A percentile compares a stretch with the other conserved stretches of the same genome.
Conservation (phyloP, 2,797 vertebrate genomes). For the Euthynnus affinis region DNA sequence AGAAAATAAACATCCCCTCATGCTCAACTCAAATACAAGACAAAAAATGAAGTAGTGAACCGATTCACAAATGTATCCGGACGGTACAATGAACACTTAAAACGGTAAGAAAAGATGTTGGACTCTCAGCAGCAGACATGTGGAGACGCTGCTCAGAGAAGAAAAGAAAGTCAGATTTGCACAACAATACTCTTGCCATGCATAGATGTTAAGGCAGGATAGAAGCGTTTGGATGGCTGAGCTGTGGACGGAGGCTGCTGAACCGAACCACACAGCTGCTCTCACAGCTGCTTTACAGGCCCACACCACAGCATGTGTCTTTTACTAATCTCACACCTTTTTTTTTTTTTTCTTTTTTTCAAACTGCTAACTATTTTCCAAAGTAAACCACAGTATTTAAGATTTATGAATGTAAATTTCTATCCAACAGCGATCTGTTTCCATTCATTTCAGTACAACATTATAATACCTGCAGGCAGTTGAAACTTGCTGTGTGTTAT, state of each 20-base stretch:
- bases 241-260: background rate
- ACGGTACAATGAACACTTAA: background rate
- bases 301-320: background rate
- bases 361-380: background rate
- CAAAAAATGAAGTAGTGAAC: background rate
- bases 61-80: background rate
- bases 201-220: conserved; percentile 59
- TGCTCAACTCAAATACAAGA: background rate
- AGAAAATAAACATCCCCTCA: background rate
- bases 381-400: background rate
- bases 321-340: background rate
- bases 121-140: conserved; percentile 3
- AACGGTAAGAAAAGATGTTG: background rate
- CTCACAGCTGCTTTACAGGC: background rate
- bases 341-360: background rate
- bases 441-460: background rate
- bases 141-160: background rate
- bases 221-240: conserved; percentile 16
- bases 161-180: conserved; percentile 16
- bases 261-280: background rate
- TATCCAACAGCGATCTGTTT: background rate
- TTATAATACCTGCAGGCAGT: background rate
- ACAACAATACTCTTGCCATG: conserved; percentile 54
- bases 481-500: background rate
- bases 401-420: conserved; percentile 1